phyloP scores from a whole-genome alignment of 2,113 vertebrate species.

The Chionodraco myersi region DNA sequence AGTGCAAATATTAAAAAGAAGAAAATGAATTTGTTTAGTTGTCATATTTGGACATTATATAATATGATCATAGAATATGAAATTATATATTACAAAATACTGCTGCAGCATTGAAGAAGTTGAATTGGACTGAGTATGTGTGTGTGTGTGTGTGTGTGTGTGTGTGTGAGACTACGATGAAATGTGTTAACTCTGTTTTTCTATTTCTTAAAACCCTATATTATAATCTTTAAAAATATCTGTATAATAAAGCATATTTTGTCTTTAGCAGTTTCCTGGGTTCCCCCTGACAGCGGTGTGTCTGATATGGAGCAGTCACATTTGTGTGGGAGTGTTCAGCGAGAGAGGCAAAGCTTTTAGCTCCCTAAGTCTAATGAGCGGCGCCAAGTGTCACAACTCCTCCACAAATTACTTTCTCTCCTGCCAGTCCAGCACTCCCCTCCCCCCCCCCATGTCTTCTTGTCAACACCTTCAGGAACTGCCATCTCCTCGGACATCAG shows the following conservation, averaged over 20 bases:
- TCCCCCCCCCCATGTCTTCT: slow-evolving; percentile 7
- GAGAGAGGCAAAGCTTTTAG: slow-evolving; percentile 71
- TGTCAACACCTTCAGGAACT: slow-evolving; percentile 35
- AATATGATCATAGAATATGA: not conserved
- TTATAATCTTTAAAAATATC: not conserved
- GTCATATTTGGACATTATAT: no score
- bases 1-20: not conserved
- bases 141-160: not conserved
- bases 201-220: not conserved
- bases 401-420: slow-evolving; percentile 68
- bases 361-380: slow-evolving; percentile 71
- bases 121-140: not conserved
- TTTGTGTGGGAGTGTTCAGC: slow-evolving; percentile 48
- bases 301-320: slow-evolving; percentile 51
- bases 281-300: slow-evolving; percentile 3
- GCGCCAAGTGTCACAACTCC: slow-evolving; percentile 73
- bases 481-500: not conserved
- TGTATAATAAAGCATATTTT: not conserved
- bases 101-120: not conserved
- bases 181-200: not conserved
- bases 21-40: no score
- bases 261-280: not conserved
- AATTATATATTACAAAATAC: not conserved
- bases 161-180: not conserved
- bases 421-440: slow-evolving; percentile 51